Base-by-base conservation (phyloP, 1,140 invertebrate genomes). In the Cydia strobilella region DNA sequence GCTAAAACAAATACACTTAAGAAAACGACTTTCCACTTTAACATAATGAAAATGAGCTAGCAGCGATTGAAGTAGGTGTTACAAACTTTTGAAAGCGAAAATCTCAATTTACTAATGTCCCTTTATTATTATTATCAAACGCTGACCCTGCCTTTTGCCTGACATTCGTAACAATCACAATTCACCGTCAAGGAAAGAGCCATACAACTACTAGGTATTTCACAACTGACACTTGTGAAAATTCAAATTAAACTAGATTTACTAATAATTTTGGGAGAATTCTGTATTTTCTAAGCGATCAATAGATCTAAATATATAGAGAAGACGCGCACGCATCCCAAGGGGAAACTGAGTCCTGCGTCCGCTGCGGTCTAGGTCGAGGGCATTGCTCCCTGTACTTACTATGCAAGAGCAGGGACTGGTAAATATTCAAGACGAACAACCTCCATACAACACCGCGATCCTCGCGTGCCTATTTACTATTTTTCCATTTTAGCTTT, bases 311-410 rank as follows among this genome's bases (percentile, higher is more conserved):
- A n/a, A n/a, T n/a, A n/a, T 23, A 23, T 35, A 12, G 35, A 7
- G 45, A 7, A 35, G 31, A 35, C 65, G 65, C 27, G 65, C n/a
- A n/a, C 27, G n/a, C 65, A 23, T 69, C 65, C 65, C 65, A 13
- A 39, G 12, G 13, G 15, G 65, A 39, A 23, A 23, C 65, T 42
- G 31, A 35, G 31, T 69, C 65, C 65, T 69, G 15, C 65, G 65
- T 18, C 65, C n/a, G 31, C 42, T 45, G 42, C 65, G 65, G 23
- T 27, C 27, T 35, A 35, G 65, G 27, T 69, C 35, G 35, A 69
- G 65, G 65, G 15, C 65, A 42, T 69, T 69, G 65, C 65, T 69
- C 65, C 31, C 65, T 35, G 27, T 35, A 69, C 35, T 69, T 69
- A 35, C 15, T 69, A 66, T 66, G 42, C 42, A 45, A 45, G 12